These are phyloP conservation scores for Neoarius graeffei DNA, from an alignment of 2,113 vertebrate genomes.

Conservation along the genomic window DNA sequence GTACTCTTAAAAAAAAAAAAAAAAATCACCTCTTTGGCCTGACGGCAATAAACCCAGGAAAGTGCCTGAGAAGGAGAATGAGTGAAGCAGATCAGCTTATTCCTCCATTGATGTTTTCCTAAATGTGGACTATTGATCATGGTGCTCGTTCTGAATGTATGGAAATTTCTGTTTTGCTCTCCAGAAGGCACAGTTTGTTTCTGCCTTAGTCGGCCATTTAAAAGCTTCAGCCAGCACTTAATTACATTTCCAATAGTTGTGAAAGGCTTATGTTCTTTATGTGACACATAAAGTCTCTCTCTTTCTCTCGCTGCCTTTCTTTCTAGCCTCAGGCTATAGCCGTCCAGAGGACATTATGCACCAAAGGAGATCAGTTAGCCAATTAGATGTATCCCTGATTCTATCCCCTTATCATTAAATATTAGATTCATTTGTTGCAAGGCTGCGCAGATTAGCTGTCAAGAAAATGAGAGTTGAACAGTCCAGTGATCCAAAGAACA, in stretches of 20 bases:
- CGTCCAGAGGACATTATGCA: constrained; percentile 69
- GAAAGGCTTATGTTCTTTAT: constrained; percentile 65
- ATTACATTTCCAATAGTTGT: constrained; percentile 76
- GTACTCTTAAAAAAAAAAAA: neutral
- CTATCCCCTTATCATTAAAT: constrained; percentile 59
- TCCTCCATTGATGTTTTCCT: constrained; percentile 55
- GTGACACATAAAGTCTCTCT: constrained; percentile 52
- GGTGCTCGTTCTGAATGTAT: constrained; percentile 66
- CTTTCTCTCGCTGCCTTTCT: constrained; percentile 60
- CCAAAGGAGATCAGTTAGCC: constrained; percentile 68
- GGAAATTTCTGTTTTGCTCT: constrained; percentile 59
- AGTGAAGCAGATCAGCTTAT: constrained; percentile 57
- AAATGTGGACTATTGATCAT: constrained; percentile 68
- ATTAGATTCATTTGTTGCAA: constrained; percentile 54
- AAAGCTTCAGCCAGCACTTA: constrained; percentile 70
- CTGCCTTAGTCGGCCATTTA: constrained; percentile 71
- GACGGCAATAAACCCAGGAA: constrained; percentile 49
- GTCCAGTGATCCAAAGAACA: constrained; percentile 53
- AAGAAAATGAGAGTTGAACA: constrained; percentile 61
- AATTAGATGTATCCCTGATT: constrained; percentile 71
- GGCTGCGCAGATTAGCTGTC: constrained; percentile 55
- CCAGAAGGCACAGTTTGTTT: constrained; percentile 70
- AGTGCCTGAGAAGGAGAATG: constrained; percentile 55
- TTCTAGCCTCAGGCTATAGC: constrained; percentile 60
- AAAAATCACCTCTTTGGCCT: constrained; percentile 51